These are phyloP conservation scores for Melanogrammus aeglefinus DNA, from an alignment of 2,797 vertebrate genomes.

Conservation along the genomic window DNA sequence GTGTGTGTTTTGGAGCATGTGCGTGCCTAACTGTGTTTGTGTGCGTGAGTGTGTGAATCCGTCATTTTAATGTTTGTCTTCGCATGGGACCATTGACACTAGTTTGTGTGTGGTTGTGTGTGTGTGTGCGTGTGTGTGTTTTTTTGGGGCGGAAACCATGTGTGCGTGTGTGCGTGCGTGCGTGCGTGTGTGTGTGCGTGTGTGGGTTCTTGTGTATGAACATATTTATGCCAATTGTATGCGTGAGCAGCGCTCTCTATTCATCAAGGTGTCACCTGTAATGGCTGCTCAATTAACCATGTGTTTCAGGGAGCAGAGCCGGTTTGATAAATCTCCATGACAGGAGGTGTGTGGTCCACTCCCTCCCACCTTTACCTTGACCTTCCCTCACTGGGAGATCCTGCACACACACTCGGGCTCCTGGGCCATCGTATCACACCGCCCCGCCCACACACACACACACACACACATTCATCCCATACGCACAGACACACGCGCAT, in stretches of 20 bases:
- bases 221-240: conserved; percentile 71
- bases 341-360: conserved; percentile 68
- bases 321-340: conserved; percentile 71
- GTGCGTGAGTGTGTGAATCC: conserved; percentile 51
- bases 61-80: conserved; percentile 9
- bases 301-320: conserved; percentile 69
- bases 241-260: conserved; percentile 69
- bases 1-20: conserved; percentile 1
- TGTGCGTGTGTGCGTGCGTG: conserved; percentile 17
- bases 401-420: conserved; percentile 16
- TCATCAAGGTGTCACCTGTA: conserved; percentile 78
- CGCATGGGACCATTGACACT: neutral
- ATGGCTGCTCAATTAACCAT: conserved; percentile 82
- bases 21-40: neutral
- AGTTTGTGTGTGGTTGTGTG: conserved; percentile 17
- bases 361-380: conserved; percentile 67
- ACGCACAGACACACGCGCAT: too few relatives aligned
- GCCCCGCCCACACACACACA: neutral
- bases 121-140: conserved; percentile 9
- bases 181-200: conserved; percentile 18
- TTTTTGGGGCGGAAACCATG: neutral
- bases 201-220: conserved; percentile 26
- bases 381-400: conserved; percentile 50
- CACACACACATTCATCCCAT: neutral
- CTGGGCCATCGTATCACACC: neutral